A percentile compares a stretch with the other conserved stretches of the same genome.
phyloP scores from a whole-genome alignment of 2,888 invertebrate genomes.

The Caenorhabditis parvicauda region DNA sequence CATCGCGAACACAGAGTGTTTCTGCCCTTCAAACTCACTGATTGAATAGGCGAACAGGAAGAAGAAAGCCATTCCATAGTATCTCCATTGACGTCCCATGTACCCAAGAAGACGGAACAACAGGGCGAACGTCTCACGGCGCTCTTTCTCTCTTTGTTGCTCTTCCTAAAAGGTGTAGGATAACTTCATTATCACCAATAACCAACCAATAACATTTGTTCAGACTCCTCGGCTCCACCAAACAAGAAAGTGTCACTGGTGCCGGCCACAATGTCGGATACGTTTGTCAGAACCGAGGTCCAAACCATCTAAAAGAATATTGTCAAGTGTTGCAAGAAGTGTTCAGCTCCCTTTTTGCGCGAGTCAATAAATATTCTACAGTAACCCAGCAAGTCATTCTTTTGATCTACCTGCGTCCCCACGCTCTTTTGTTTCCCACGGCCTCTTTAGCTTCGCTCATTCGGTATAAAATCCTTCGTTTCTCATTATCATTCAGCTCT shows the following conservation, averaged over 20 bases:
- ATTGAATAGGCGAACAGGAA: conserved; percentile 58
- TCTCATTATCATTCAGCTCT: no score
- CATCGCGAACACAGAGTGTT: neutral
- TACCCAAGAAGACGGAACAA: conserved; percentile 54
- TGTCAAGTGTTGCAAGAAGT: no score
- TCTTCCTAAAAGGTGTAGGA: conserved; percentile 32
- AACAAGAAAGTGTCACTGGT: conserved; percentile 37
- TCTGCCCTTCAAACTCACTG: conserved; percentile 31
- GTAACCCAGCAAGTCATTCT: no score
- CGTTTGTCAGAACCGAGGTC: conserved; percentile 51
- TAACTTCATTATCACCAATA: neutral
- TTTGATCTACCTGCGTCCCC: no score
- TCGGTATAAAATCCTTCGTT: no score
- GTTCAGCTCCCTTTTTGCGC: no score
- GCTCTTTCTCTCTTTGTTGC: conserved; percentile 46
- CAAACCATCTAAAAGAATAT: conserved; percentile 47
- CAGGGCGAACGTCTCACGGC: conserved; percentile 57
- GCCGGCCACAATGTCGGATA: conserved; percentile 45
- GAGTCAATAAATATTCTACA: neutral
- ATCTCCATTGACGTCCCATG: conserved; percentile 59
- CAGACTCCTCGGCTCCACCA: conserved; percentile 35
- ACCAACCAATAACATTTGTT: conserved; percentile 14
- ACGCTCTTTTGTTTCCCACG: no score
- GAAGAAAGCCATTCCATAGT: conserved; percentile 56
- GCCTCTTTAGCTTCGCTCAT: no score